These are phyloP conservation scores for Kryphioiulus occultus DNA, from an alignment of 2,888 invertebrate species.

Conservation along the genomic window DNA sequence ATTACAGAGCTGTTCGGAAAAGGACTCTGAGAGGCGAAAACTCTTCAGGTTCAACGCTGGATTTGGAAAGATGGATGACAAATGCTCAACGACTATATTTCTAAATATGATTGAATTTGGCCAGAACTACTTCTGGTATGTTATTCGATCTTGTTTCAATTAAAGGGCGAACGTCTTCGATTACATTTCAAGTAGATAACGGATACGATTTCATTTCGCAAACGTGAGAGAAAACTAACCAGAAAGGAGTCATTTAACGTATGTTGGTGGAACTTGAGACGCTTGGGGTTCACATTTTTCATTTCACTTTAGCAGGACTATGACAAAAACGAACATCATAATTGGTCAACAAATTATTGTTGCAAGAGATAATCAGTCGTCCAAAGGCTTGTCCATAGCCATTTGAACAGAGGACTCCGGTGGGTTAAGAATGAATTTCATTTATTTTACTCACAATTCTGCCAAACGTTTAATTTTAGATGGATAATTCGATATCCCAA, in stretches of 20 bases:
- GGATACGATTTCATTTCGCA: not conserved
- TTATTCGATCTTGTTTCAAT: constrained; percentile 37
- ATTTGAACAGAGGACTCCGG: too few relatives aligned
- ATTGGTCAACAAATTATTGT: not conserved
- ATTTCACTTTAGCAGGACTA: not conserved
- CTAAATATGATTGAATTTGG: constrained; percentile 13
- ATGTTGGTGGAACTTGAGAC: not conserved
- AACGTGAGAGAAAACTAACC: not conserved
- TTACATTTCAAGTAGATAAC: not conserved
- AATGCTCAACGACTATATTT: not conserved
- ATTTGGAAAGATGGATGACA: not conserved
- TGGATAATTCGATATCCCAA: too few relatives aligned
- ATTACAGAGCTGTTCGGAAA: not conserved
- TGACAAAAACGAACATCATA: not conserved
- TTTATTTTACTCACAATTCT: too few relatives aligned
- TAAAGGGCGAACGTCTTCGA: constrained; percentile 37
- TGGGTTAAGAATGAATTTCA: too few relatives aligned
- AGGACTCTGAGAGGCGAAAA: not conserved
- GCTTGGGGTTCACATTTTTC: not conserved
- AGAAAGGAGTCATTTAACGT: too few relatives aligned
- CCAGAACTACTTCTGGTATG: not conserved
- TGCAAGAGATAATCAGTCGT: not conserved
- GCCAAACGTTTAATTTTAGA: too few relatives aligned
- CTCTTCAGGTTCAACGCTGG: not conserved
- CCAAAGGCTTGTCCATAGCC: too few relatives aligned